These are phyloP conservation scores for Mus pahari DNA, from an alignment of 2,113 vertebrate genomes.

Conservation along the genomic window DNA sequence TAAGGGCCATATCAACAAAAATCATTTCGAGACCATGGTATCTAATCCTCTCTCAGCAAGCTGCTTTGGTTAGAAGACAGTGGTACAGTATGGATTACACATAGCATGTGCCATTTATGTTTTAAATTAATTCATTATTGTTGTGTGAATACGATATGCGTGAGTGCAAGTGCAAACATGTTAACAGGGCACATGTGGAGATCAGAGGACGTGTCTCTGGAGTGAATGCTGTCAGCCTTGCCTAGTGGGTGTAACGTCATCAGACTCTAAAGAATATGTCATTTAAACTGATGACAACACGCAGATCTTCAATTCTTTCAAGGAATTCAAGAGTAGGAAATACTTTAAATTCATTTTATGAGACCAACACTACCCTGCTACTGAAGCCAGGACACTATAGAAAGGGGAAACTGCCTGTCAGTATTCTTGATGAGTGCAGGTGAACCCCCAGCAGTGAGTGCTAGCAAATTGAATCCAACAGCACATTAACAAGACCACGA, in stretches of 20 bases:
- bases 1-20: background rate
- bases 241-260: background rate
- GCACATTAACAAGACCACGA: background rate
- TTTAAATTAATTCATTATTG: background rate
- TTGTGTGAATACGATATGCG: background rate
- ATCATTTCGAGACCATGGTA: conserved; percentile 32
- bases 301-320: background rate
- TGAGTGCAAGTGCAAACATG: background rate
- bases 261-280: background rate
- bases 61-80: conserved; percentile 34
- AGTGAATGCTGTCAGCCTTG: background rate
- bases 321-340: background rate
- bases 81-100: background rate
- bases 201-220: background rate
- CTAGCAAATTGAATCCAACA: background rate
- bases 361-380: background rate
- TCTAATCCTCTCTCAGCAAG: background rate
- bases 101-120: background rate
- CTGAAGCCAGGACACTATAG: background rate
- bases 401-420: background rate
- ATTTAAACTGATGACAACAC: background rate
- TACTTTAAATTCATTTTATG: background rate
- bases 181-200: background rate
- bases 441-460: background rate
- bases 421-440: background rate